These are phyloP conservation scores for Octodon degus DNA, from an alignment of 2,113 vertebrate genomes.

Conservation along the genomic window DNA sequence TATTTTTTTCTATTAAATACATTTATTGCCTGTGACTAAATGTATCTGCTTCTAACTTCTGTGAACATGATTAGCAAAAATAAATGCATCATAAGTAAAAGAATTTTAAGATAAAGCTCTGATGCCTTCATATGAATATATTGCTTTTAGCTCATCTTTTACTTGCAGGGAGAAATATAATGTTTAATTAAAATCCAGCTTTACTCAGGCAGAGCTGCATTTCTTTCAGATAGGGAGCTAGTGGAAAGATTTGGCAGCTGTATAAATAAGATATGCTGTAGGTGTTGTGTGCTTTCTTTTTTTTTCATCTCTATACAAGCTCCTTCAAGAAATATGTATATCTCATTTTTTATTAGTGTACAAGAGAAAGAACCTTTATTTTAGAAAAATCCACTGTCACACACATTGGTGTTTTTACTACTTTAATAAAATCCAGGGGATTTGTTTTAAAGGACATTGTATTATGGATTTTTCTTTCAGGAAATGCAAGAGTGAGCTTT, in stretches of 20 bases:
- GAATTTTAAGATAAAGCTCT: background rate
- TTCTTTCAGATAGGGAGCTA: slow-evolving; percentile 43
- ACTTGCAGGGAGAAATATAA: slow-evolving; percentile 23
- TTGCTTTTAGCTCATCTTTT: slow-evolving; percentile 58
- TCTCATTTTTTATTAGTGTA: slow-evolving; percentile 32
- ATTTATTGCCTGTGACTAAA: background rate
- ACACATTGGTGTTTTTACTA: slow-evolving; percentile 30
- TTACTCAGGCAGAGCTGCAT: background rate
- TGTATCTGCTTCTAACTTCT: slow-evolving; percentile 34
- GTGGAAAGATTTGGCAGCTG: slow-evolving; percentile 47
- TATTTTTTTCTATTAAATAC: too few species aligned
- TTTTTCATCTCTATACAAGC: slow-evolving; percentile 7
- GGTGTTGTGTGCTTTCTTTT: background rate
- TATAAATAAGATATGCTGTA: slow-evolving; percentile 42
- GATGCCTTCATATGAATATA: background rate
- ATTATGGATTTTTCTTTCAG: slow-evolving; percentile 60
- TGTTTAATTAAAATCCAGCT: slow-evolving; percentile 66
- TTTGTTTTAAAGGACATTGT: background rate
- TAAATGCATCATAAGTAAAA: slow-evolving; percentile 19
- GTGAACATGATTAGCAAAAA: slow-evolving; percentile 29
- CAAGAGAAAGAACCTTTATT: background rate
- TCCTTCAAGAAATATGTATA: slow-evolving; percentile 55
- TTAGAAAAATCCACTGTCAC: slow-evolving; percentile 48
- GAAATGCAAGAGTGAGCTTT: slow-evolving; percentile 49
- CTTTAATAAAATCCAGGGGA: slow-evolving; percentile 47